Percentiles rank a stretch among this genome's conserved stretches.
Conservation (phyloP, 1,140 invertebrate genomes). For the Mizuhopecten yessoensis region DNA sequence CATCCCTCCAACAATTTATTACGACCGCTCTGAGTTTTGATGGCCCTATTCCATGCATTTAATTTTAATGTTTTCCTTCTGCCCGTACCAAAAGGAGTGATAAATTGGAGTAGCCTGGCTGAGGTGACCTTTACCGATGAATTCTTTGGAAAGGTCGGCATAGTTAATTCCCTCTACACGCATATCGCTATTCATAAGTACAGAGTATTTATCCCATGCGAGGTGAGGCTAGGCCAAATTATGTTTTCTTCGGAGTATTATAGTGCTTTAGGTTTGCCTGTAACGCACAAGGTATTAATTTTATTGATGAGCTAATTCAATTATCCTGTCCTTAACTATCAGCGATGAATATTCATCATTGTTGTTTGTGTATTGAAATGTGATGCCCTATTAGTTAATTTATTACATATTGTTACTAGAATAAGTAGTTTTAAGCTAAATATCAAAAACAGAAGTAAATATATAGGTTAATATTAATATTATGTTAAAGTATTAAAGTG, state of each 20-base stretch:
- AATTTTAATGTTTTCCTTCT: constrained; percentile 39
- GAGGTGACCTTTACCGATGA: constrained; percentile 13
- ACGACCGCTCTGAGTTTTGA: constrained; percentile 37
- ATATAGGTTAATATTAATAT: neutral
- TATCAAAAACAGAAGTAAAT: neutral
- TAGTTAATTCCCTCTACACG: neutral
- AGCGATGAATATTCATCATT: neutral
- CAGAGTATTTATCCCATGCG: neutral
- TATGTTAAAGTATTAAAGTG: neutral
- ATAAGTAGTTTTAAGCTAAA: neutral
- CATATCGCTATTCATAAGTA: neutral
- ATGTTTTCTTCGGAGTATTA: constrained; percentile 13
- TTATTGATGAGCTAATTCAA: constrained; percentile 29
- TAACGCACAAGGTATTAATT: neutral
- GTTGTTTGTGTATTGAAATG: neutral
- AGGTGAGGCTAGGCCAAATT: constrained; percentile 22
- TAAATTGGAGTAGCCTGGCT: constrained; percentile 21
- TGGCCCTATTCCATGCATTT: neutral
- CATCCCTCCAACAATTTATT: neutral
- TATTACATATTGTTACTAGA: neutral
- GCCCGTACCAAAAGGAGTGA: constrained; percentile 1
- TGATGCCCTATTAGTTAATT: neutral
- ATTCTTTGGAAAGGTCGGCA: constrained; percentile 14
- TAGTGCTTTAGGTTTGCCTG: neutral
- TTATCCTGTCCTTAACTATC: neutral